Percentiles rank a stretch among this genome's conserved stretches.
Conservation (phyloP, 2,797 vertebrate genomes). For the Lepilemur septentrionalis region DNA sequence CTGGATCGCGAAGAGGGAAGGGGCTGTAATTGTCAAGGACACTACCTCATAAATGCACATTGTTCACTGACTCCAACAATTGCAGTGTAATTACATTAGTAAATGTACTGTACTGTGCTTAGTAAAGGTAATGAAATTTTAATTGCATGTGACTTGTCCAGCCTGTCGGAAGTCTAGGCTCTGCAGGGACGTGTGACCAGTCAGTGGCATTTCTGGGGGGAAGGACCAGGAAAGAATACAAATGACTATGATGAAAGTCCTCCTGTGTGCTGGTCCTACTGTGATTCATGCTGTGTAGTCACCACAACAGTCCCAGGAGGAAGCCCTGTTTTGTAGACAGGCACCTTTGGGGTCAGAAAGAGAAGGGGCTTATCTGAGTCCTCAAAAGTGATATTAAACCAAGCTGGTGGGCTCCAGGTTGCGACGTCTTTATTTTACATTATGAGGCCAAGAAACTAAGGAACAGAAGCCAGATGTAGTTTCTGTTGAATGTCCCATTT, state of each 20-base stretch:
- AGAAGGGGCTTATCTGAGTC: background rate
- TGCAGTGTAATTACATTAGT: conserved; percentile 68
- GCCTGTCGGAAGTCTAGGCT: background rate
- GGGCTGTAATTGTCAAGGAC: background rate
- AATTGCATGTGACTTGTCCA: conserved; percentile 39
- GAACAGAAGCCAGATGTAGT: background rate
- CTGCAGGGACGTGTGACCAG: background rate
- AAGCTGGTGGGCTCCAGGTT: background rate
- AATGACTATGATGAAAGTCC: background rate
- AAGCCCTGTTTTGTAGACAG: fast-evolving
- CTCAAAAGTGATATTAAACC: background rate
- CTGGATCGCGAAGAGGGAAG: background rate
- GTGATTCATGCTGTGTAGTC: background rate
- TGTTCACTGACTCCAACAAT: conserved; percentile 55
- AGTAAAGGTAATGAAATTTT: conserved; percentile 57
- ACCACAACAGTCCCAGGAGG: background rate
- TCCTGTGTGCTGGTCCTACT: background rate
- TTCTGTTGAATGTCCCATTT: background rate
- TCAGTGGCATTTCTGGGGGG: background rate
- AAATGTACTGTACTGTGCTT: conserved; percentile 54
- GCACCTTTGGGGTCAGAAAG: background rate
- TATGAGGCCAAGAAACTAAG: background rate
- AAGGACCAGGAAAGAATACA: background rate
- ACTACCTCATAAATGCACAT: background rate
- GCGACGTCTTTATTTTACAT: background rate